These are phyloP conservation scores for Cotesia vestalis DNA, from an alignment of 1,140 invertebrate species.

Conservation along the genomic window DNA sequence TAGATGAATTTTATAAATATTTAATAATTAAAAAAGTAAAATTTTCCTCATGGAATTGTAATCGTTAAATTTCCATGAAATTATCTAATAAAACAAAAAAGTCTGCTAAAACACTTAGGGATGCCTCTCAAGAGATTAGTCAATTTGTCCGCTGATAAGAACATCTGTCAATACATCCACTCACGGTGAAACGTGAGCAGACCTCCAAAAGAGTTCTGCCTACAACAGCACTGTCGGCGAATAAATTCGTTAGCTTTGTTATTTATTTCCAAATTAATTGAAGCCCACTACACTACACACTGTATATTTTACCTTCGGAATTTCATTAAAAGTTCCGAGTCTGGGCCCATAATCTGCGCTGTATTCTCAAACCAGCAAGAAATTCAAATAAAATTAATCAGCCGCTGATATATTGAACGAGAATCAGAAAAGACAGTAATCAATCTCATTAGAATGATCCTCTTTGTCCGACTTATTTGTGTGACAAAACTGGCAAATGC, in stretches of 20 bases:
- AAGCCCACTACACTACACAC: too few species aligned
- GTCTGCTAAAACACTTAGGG: background rate
- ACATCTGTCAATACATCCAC: conserved; percentile 40
- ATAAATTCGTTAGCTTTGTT: too few species aligned
- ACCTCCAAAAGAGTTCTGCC: background rate
- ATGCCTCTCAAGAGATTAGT: conserved; percentile 10
- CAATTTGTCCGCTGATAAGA: conserved; percentile 23
- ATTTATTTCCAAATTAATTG: too few species aligned
- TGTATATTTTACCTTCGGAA: too few species aligned
- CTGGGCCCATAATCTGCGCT: too few species aligned
- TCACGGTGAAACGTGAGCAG: conserved; percentile 12
- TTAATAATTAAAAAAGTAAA: too few species aligned
- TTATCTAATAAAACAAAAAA: conserved; percentile 17
- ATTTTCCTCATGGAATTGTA: too few species aligned
- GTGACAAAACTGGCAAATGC: conserved; percentile 37
- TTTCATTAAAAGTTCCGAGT: too few species aligned
- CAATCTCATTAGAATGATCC: conserved; percentile 32
- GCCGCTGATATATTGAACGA: background rate
- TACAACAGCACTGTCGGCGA: too few species aligned
- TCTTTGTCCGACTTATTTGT: conserved; percentile 15
- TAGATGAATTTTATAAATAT: too few species aligned
- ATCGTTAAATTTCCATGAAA: background rate
- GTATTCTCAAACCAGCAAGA: background rate
- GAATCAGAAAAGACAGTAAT: conserved; percentile 8
- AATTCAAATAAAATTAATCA: conserved; percentile 1